Evolutionary conservation across 2,113 vertebrate genomes (phyloP).

Genomic region (Mus spicilegus): DNA sequence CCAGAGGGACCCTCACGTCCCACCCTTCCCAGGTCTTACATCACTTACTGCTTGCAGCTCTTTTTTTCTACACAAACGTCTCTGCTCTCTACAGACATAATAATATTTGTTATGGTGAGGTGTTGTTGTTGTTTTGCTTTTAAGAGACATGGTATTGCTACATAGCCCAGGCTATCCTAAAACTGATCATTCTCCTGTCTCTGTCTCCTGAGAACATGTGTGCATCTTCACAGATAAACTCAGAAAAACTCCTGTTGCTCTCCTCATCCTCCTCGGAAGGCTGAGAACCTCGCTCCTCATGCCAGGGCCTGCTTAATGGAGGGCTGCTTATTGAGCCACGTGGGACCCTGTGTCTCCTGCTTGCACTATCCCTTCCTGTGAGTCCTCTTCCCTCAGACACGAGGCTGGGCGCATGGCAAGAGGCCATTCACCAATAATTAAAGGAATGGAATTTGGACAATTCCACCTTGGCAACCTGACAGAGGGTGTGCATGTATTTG

Average conservation of each 20-base stretch:
- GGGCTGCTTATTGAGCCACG: not conserved
- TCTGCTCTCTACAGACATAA: not conserved
- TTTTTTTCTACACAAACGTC: not conserved
- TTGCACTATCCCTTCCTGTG: not conserved
- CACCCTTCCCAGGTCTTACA: not conserved
- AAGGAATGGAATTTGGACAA: slow-evolving; percentile 58
- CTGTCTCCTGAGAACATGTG: not conserved
- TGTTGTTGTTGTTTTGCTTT: not conserved
- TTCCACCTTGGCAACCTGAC: slow-evolving; percentile 7
- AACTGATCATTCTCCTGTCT: not conserved
- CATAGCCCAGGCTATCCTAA: not conserved
- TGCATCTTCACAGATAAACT: not conserved
- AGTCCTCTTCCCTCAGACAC: not conserved
- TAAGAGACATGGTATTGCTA: not conserved
- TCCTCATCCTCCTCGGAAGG: not conserved
- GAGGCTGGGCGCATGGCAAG: not conserved
- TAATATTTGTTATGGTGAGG: not conserved
- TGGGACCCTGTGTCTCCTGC: not conserved
- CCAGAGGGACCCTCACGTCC: not conserved
- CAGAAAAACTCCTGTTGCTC: not conserved
- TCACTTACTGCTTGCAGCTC: not conserved
- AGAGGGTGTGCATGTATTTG: not conserved
- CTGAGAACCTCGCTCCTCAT: not conserved
- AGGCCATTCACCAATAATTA: slow-evolving; percentile 59
- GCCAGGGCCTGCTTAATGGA: not conserved